phyloP scores from a whole-genome alignment of 2,797 vertebrate genomes.

The Chaunax sp. region DNA sequence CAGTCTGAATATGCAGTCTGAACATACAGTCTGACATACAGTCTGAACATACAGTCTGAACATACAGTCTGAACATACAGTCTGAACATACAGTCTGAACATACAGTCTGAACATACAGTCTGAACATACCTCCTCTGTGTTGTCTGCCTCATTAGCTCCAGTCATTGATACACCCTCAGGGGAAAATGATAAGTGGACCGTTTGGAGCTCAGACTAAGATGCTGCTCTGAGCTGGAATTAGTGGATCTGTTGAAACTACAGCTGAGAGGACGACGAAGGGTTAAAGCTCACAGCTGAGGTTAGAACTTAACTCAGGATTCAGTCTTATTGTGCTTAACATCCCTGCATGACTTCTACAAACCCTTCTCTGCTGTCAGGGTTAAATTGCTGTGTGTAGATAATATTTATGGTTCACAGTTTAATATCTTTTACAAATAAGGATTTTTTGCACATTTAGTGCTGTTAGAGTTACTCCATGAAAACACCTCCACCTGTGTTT shows the following conservation, averaged over 20 bases:
- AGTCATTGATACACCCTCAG: conserved; percentile 49
- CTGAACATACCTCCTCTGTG: no score
- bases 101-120: no score
- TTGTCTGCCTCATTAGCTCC: no score
- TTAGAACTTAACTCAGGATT: no score
- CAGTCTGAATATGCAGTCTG: no score
- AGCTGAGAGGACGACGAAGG: background rate
- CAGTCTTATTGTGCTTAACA: no score
- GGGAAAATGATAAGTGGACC: conserved; percentile 55
- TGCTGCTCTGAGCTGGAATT: conserved; percentile 7
- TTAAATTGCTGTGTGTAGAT: background rate
- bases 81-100: no score
- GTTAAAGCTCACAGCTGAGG: background rate
- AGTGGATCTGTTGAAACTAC: background rate
- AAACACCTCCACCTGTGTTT: no score
- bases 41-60: no score
- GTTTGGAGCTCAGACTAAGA: conserved; percentile 41
- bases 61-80: no score
- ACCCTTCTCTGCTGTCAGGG: background rate
- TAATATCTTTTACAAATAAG: background rate
- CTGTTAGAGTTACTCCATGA: no score
- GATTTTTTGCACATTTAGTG: background rate
- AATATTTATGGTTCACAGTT: background rate
- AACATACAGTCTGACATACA: no score
- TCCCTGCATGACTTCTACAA: background rate